These are phyloP conservation scores for Lepidocyrtoides sp. DNA, from an alignment of 2,888 invertebrate species.

Conservation along the genomic window DNA sequence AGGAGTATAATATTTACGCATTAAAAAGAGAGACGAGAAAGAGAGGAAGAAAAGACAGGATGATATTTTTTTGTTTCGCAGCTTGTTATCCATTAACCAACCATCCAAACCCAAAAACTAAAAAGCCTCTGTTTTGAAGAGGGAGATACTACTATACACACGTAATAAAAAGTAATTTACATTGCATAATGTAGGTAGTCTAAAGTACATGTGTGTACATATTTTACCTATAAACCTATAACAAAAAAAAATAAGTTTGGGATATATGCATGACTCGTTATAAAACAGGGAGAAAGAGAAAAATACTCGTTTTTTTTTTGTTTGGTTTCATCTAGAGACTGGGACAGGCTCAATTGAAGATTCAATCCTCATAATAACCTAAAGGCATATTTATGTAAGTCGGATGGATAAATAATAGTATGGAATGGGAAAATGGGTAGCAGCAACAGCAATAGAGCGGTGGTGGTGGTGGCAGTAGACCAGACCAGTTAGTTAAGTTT, in stretches of 20 bases:
- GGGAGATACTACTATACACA: background rate
- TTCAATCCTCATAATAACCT: slow-evolving; percentile 14
- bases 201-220: background rate
- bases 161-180: slow-evolving; percentile 29
- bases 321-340: slow-evolving; percentile 2
- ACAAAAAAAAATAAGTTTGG: background rate
- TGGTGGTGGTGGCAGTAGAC: no score
- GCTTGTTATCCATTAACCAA: slow-evolving; percentile 33
- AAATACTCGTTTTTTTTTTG: slow-evolving; percentile 10
- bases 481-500: background rate
- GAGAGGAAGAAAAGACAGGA: slow-evolving; percentile 35
- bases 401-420: background rate
- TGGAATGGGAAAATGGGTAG: background rate
- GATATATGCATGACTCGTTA: slow-evolving; percentile 10
- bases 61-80: slow-evolving; percentile 33
- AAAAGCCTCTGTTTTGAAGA: background rate
- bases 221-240: background rate
- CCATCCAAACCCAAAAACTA: background rate
- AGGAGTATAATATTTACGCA: background rate
- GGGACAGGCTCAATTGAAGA: background rate
- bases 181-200: slow-evolving; percentile 40
- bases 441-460: no score
- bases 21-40: background rate
- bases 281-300: background rate
- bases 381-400: slow-evolving; percentile 4